Evolutionary conservation across 2,888 invertebrate genomes (phyloP).

Genomic region (Drosophila pegasa): DNA sequence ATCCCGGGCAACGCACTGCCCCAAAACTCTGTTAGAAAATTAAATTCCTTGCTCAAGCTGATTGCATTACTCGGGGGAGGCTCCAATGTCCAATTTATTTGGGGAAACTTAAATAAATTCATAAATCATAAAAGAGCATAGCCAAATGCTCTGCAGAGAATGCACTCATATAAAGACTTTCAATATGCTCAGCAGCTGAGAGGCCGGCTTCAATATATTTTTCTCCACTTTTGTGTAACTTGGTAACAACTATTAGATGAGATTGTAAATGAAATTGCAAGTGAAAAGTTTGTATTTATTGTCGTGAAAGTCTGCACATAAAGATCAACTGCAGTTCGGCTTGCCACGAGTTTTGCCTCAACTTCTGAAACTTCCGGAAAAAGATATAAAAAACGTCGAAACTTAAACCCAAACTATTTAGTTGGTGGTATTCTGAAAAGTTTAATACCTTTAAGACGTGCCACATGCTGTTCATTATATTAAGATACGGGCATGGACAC

Average conservation of each 20-base stretch:
- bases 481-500: conserved; percentile 9
- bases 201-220: too few relatives aligned
- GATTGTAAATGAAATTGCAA: background rate
- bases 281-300: conserved; percentile 1
- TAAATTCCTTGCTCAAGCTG: conserved; percentile 67
- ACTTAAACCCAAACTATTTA: conserved; percentile 21
- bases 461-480: conserved; percentile 58
- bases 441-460: conserved; percentile 43
- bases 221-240: background rate
- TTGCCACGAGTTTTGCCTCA: background rate
- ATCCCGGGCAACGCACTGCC: conserved; percentile 4
- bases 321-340: conserved; percentile 23
- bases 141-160: conserved; percentile 22
- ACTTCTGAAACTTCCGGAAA: conserved; percentile 21
- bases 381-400: conserved; percentile 38
- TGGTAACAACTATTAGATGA: background rate
- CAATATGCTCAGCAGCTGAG: background rate
- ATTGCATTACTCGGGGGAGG: conserved; percentile 67
- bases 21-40: conserved; percentile 57
- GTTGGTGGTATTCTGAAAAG: conserved; percentile 45
- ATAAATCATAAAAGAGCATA: conserved; percentile 64
- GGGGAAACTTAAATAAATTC: conserved; percentile 37
- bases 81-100: conserved; percentile 36
- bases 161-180: background rate
- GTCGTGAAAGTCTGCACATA: background rate